A percentile compares a stretch with the other conserved stretches of the same genome.
phyloP scores from a whole-genome alignment of 2,797 vertebrate genomes.

The Lemur catta region DNA sequence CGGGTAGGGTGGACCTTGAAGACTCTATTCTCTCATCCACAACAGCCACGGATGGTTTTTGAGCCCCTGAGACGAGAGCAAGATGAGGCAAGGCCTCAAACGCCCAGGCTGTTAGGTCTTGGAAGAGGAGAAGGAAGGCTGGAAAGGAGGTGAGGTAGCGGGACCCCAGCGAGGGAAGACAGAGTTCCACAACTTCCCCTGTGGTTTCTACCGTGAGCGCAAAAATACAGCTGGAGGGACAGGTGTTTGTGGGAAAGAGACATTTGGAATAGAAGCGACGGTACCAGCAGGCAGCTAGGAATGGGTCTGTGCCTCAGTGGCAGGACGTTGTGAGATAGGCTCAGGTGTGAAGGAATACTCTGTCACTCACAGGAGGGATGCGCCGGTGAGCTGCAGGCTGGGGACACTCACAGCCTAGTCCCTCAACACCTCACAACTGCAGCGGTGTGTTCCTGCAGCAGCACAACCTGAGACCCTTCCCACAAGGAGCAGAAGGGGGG shows the following conservation, averaged over 20 bases:
- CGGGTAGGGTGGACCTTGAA: background rate
- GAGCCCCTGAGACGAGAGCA: background rate
- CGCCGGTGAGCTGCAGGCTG: background rate
- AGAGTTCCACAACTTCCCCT: background rate
- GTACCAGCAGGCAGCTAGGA: background rate
- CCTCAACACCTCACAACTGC: background rate
- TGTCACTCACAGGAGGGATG: background rate
- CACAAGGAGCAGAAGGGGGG: background rate
- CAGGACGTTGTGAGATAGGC: background rate
- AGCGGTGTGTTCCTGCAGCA: background rate
- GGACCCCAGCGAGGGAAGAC: background rate
- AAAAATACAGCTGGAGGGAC: background rate
- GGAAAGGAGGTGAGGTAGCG: background rate
- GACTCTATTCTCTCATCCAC: background rate
- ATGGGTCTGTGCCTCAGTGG: background rate
- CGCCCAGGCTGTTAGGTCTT: background rate
- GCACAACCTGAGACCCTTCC: background rate
- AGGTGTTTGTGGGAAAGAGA: background rate
- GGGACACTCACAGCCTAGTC: background rate
- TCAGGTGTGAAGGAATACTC: no score
- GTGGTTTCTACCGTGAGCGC: background rate
- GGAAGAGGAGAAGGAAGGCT: background rate
- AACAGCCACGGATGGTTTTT: background rate
- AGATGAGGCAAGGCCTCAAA: no score
- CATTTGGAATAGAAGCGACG: background rate